Evolutionary conservation across 2,797 vertebrate genomes (phyloP), one percentile per base, ranked within the genome.

Genomic region (Typhlichthys subterraneus): DNA sequence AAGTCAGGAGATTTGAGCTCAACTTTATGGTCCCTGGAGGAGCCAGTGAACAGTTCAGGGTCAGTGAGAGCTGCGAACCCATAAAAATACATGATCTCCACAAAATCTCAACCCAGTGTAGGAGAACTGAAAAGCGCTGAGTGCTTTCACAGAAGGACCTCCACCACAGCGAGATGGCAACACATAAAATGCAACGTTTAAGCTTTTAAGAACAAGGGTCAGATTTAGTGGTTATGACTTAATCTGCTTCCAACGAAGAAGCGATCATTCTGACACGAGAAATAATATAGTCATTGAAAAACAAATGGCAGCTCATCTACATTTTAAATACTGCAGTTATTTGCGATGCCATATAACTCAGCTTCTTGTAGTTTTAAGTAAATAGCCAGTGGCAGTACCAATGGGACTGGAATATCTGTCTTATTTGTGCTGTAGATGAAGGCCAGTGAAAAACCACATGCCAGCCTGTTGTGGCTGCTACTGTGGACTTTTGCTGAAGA

Each of bases 401-500:
- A 72, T 80, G 58, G 64, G 63, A 68, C 76, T 61, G 63, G 61
- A 69, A 79, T 77, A 67, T 80, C 77, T 81, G 71, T 68, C 69
- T 70, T 72, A 72, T 70, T 63, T 77, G 78, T 77, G 72, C 85
- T 79, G 69, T 72, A 65, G 58, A 82, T 71, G 70, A 81, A 53
- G 14, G 57, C 73, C 71, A 59, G 61, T 72, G 56, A 77, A 61
- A 73, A 76, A 85, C 77, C 79, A 81, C 69, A 82, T 76, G 85
- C 84, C 87, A 85, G 81, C 70, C 81, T 84, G 83, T 88, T 86
- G 88, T 82, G 86, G 87, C 84, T 73, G 85, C 87, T 88, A 87
- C 88, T 90, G 89, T 89, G 87, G 89, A 88, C 82, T 75, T 84
- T 70, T 73, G 75, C 84, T 92, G 80, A 85, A 92, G 87, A 82